These are phyloP conservation scores for Timema podura DNA, from an alignment of 2,888 invertebrate genomes.

Conservation along the genomic window DNA sequence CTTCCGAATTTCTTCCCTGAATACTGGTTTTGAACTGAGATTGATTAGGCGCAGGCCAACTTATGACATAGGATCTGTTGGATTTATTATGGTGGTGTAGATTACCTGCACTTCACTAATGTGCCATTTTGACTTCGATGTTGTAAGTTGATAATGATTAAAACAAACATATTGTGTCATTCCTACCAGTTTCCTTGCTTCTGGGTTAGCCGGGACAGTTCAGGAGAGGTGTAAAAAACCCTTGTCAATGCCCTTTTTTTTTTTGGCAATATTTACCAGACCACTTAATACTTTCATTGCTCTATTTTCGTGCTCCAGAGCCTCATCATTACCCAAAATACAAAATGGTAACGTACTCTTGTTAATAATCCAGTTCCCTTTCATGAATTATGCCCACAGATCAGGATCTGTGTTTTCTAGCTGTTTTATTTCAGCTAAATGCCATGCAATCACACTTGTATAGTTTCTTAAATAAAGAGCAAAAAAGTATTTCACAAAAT, in stretches of 20 bases:
- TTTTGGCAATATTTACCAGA: neutral
- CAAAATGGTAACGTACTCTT: slow-evolving; percentile 15
- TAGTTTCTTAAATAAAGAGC: slow-evolving; percentile 20
- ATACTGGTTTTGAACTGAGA: neutral
- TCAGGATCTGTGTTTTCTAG: neutral
- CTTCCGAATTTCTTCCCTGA: neutral
- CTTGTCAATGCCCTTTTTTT: neutral
- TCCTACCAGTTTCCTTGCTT: neutral
- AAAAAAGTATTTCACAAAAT: slow-evolving; percentile 18
- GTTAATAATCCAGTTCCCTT: slow-evolving; percentile 19
- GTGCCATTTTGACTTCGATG: neutral
- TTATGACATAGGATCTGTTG: slow-evolving; percentile 4
- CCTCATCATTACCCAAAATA: neutral
- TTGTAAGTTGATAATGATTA: neutral
- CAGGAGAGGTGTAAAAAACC: neutral
- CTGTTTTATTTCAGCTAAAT: slow-evolving; percentile 15
- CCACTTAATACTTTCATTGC: slow-evolving; percentile 4
- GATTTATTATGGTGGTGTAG: neutral
- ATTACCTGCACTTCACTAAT: neutral
- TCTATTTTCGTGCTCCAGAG: slow-evolving; percentile 13
- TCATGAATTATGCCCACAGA: slow-evolving; percentile 5
- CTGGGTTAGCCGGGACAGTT: neutral
- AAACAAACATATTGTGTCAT: neutral
- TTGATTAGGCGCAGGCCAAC: neutral
- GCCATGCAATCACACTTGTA: slow-evolving; percentile 16